Conservation (phyloP, 2,888 invertebrate genomes). For the Melinaea menophilus region DNA sequence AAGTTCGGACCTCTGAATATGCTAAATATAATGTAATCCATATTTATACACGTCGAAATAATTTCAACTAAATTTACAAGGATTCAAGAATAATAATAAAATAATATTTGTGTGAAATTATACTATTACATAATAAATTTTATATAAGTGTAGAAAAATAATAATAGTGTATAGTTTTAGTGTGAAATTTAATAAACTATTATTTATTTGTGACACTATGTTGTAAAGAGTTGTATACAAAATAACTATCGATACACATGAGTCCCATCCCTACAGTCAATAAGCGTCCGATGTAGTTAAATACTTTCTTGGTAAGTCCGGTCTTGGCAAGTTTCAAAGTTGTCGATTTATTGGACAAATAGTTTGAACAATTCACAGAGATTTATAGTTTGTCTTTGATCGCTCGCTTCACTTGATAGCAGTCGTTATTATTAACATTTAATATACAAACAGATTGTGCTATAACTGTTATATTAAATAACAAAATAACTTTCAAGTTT, state of each 20-base stretch:
- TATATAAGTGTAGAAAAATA: not conserved
- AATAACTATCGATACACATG: constrained; percentile 14
- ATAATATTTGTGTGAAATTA: no score
- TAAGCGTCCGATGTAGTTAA: constrained; percentile 47
- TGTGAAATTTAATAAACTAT: not conserved
- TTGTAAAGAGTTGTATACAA: no score
- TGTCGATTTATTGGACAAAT: constrained; percentile 67
- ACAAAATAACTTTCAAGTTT: no score
- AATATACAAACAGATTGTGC: no score
- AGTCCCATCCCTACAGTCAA: constrained; percentile 28
- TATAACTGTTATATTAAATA: no score
- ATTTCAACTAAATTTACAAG: no score
- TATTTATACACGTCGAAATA: no score
- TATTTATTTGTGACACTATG: no score
- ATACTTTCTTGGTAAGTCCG: constrained; percentile 76
- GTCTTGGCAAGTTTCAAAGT: constrained; percentile 65
- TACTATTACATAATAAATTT: no score
- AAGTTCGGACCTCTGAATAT: no score
- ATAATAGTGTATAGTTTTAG: not conserved
- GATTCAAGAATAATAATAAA: no score
- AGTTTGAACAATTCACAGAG: constrained; percentile 42
- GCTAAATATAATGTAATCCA: no score
- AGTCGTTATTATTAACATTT: constrained; percentile 8
- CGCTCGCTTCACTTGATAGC: constrained; percentile 33
- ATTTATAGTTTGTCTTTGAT: constrained; percentile 68